phyloP scores from a whole-genome alignment of 2,113 vertebrate genomes.

The Malurus melanocephalus region DNA sequence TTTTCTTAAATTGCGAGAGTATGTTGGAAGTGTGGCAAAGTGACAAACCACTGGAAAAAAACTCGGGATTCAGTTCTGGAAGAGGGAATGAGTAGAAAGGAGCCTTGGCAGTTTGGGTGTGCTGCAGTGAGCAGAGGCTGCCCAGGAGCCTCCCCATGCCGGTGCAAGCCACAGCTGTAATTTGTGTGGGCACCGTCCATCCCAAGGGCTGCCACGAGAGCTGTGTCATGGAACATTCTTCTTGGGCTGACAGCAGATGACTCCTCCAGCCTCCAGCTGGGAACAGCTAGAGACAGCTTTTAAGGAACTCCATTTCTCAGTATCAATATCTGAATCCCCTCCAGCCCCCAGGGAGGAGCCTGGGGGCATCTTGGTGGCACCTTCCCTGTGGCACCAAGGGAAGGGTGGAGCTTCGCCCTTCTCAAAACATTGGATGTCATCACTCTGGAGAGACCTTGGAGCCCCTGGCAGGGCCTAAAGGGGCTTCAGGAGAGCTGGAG shows the following conservation, averaged over 20 bases:
- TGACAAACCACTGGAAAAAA: neutral
- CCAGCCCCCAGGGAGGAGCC: neutral
- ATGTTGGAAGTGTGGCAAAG: neutral
- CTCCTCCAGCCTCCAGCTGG: neutral
- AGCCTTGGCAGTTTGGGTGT: neutral
- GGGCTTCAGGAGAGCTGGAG: neutral
- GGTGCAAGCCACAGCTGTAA: neutral
- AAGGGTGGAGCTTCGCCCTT: neutral
- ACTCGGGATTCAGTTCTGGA: neutral
- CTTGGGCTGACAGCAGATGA: neutral
- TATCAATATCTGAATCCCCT: neutral
- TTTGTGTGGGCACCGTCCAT: neutral
- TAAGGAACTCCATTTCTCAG: neutral
- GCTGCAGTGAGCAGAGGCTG: neutral
- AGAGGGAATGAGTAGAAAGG: neutral
- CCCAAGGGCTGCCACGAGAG: neutral
- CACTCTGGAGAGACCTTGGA: neutral
- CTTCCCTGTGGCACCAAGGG: neutral
- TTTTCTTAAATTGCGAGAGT: neutral
- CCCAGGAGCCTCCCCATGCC: neutral
- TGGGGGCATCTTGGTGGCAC: neutral
- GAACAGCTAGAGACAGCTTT: neutral
- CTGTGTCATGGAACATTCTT: slow-evolving; percentile 36
- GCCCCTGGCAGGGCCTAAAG: neutral
- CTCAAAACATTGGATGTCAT: neutral